A percentile compares a stretch with the other conserved stretches of the same genome.
Evolutionary conservation across 2,888 invertebrate species (phyloP).

Genomic region (Caenorhabditis parvicauda): DNA sequence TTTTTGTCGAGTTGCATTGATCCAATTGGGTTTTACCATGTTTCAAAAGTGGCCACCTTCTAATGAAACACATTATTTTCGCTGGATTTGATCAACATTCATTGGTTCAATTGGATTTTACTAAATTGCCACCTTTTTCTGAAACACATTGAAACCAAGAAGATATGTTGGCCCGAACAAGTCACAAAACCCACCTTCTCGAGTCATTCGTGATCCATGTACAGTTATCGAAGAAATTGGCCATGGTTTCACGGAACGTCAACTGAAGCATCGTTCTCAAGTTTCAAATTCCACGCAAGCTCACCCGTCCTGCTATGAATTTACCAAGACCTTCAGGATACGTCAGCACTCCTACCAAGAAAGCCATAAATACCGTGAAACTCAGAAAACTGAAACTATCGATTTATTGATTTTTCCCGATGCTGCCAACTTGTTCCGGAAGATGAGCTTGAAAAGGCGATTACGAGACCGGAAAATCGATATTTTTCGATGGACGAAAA

Average conservation of each 20-base stretch:
- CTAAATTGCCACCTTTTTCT: neutral
- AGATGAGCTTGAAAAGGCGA: slow-evolving; percentile 33
- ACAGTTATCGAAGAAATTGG: slow-evolving; percentile 47
- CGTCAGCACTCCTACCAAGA: slow-evolving; percentile 68
- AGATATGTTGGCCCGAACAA: too few relatives aligned
- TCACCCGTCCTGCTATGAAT: slow-evolving; percentile 69
- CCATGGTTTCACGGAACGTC: slow-evolving; percentile 47
- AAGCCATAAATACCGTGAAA: slow-evolving; percentile 43
- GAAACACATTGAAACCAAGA: neutral
- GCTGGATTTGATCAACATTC: too few relatives aligned
- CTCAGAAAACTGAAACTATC: slow-evolving; percentile 32
- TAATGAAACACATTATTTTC: too few relatives aligned
- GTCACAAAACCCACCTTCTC: too few relatives aligned
- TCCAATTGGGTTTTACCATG: too few relatives aligned
- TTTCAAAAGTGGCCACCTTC: too few relatives aligned
- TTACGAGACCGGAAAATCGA: slow-evolving; percentile 35
- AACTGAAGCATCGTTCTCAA: slow-evolving; percentile 6
- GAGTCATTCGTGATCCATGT: slow-evolving; percentile 39
- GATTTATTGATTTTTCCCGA: neutral
- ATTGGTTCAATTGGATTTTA: neutral
- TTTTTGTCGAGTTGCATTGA: too few relatives aligned
- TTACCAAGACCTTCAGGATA: slow-evolving; percentile 89
- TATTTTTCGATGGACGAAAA: slow-evolving; percentile 37
- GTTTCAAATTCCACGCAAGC: neutral
- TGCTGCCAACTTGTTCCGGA: slow-evolving; percentile 38